Percentiles rank a stretch among this genome's conserved stretches.
phyloP scores from a whole-genome alignment of 2,113 vertebrate species.

The Ceuthmochares aereus region DNA sequence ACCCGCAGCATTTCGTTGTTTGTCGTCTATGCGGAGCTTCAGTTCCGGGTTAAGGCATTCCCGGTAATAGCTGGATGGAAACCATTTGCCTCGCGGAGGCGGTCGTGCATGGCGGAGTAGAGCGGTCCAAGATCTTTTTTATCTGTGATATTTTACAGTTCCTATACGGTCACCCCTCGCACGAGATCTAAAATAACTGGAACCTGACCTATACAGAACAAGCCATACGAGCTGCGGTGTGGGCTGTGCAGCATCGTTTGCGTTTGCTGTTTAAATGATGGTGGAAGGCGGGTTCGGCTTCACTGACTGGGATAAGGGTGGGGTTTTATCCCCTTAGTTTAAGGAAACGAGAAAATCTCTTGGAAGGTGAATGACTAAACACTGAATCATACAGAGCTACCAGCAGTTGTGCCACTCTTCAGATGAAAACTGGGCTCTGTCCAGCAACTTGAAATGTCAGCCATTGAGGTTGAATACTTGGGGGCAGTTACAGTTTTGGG shows the following conservation, averaged over 20 bases:
- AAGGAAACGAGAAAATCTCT: not conserved
- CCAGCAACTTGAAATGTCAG: not conserved
- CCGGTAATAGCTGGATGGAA: not conserved
- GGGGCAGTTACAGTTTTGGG: not conserved
- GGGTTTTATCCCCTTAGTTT: not conserved
- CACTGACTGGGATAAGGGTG: accelerated
- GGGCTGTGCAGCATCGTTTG: accelerated
- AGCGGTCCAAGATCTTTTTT: not conserved
- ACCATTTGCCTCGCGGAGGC: not conserved
- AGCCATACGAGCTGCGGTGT: not conserved
- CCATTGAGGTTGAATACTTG: not conserved
- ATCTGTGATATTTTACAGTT: not conserved
- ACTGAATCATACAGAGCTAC: accelerated
- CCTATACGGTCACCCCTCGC: not conserved
- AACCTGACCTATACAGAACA: not conserved
- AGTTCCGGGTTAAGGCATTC: not conserved
- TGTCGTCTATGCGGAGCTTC: accelerated
- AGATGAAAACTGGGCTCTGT: not conserved
- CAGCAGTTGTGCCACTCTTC: not conserved
- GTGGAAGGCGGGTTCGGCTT: not conserved
- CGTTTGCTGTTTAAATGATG: accelerated
- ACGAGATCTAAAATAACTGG: not conserved
- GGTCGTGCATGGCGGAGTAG: accelerated
- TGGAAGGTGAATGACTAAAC: not conserved
- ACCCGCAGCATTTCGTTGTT: accelerated